These are phyloP conservation scores for Colostygia pectinataria DNA, from an alignment of 2,888 invertebrate genomes.

Conservation along the genomic window DNA sequence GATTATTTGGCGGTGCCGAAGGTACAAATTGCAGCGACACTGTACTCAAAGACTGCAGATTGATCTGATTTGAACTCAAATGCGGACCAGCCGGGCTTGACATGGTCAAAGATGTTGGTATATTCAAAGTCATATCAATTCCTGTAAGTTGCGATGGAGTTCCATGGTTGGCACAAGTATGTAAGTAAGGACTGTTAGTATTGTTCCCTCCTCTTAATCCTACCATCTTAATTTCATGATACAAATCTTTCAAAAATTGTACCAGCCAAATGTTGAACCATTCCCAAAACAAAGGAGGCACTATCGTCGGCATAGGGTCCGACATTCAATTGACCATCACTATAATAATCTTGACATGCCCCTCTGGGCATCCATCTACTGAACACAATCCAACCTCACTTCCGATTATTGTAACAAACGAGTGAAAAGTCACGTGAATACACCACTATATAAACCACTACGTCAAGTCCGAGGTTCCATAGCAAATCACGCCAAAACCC, in stretches of 20 bases:
- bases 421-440: constrained; percentile 28
- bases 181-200: constrained; percentile 61
- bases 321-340: constrained; percentile 31
- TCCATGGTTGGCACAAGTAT: constrained; percentile 62
- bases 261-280: constrained; percentile 77
- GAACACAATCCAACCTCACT: constrained; percentile 18
- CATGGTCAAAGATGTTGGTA: constrained; percentile 66
- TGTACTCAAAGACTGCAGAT: constrained; percentile 60
- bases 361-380: constrained; percentile 28
- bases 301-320: constrained; percentile 65
- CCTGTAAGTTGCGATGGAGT: constrained; percentile 56
- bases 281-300: constrained; percentile 75
- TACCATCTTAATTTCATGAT: constrained; percentile 80
- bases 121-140: constrained; percentile 63
- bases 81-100: constrained; percentile 56
- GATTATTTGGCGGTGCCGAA: constrained; percentile 35
- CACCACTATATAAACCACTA: constrained; percentile 40
- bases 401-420: constrained; percentile 15
- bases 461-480: constrained; percentile 42
- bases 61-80: constrained; percentile 58
- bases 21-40: constrained; percentile 60
- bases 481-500: constrained; percentile 47
- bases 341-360: constrained; percentile 28
- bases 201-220: constrained; percentile 69
- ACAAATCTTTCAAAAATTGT: constrained; percentile 74